These are phyloP conservation scores for Anastrepha ludens DNA, from an alignment of 1,140 invertebrate genomes.

Conservation along the genomic window DNA sequence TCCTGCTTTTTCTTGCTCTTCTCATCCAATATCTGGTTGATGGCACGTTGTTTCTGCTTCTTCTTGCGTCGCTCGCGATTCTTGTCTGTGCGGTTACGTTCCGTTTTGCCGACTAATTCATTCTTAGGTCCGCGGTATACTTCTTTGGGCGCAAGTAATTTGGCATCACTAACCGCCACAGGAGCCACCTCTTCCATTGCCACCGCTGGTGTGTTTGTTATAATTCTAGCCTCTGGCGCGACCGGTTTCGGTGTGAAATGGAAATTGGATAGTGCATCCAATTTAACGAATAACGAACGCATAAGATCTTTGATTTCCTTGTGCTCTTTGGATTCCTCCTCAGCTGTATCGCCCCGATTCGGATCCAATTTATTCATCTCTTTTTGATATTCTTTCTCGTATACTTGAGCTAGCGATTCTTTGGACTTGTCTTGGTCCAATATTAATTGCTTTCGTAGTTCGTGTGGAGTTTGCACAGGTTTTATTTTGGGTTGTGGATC, in stretches of 20 bases:
- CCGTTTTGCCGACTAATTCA: slow-evolving; percentile 85
- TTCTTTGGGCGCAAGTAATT: slow-evolving; percentile 95
- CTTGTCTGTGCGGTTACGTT: slow-evolving; percentile 90
- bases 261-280: slow-evolving; percentile 95
- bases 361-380: slow-evolving; percentile 82
- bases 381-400: slow-evolving; percentile 94
- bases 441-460: slow-evolving; percentile 93
- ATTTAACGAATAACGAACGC: slow-evolving; percentile 87
- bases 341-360: slow-evolving; percentile 75
- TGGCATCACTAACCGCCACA: slow-evolving; percentile 87
- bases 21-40: slow-evolving; percentile 77
- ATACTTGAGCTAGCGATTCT: slow-evolving; percentile 93
- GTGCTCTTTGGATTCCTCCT: slow-evolving; percentile 84
- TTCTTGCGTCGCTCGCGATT: slow-evolving; percentile 92
- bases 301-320: slow-evolving; percentile 86
- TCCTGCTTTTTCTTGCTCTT: slow-evolving; percentile 73
- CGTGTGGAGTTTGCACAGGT: slow-evolving; percentile 86
- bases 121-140: slow-evolving; percentile 87
- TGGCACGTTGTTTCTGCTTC: slow-evolving; percentile 83
- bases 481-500: slow-evolving; percentile 95
- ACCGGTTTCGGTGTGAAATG: slow-evolving; percentile 93
- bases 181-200: slow-evolving; percentile 97
- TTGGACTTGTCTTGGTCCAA: slow-evolving; percentile 98
- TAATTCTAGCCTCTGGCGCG: slow-evolving; percentile 90
- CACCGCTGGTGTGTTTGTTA: slow-evolving; percentile 93